These are phyloP conservation scores for Mimachlamys varia DNA, from an alignment of 2,888 invertebrate species.

Conservation along the genomic window DNA sequence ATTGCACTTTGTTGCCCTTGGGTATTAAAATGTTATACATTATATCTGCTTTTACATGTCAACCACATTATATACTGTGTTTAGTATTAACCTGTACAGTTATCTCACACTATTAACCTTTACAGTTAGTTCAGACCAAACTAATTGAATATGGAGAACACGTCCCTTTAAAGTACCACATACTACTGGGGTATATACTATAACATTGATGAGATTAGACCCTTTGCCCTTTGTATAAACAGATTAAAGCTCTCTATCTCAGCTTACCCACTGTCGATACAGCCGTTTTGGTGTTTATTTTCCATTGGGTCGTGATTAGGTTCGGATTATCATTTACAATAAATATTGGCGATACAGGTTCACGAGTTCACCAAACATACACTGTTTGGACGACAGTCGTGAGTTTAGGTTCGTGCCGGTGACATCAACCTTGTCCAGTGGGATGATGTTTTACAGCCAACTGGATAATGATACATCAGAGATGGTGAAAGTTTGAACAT, in stretches of 20 bases:
- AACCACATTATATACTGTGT: too few species aligned
- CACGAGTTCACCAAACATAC: background rate
- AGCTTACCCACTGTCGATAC: constrained; percentile 21
- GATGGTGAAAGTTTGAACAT: background rate
- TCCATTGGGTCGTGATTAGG: constrained; percentile 11
- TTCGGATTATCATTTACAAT: constrained; percentile 5
- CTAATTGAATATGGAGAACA: background rate
- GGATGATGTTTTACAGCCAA: background rate
- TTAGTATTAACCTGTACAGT: background rate
- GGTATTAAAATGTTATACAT: too few species aligned
- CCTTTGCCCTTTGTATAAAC: background rate
- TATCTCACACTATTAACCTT: background rate
- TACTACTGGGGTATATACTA: background rate
- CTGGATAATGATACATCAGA: background rate
- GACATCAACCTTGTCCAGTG: background rate
- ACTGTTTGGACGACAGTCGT: background rate
- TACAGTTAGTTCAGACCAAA: background rate
- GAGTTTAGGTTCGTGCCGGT: background rate
- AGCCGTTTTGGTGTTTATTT: constrained; percentile 9
- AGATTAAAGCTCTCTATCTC: constrained; percentile 28
- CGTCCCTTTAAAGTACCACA: background rate
- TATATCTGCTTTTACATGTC: too few species aligned
- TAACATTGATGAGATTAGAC: background rate
- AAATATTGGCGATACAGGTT: background rate
- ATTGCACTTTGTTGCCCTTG: too few species aligned